A percentile compares a stretch with the other conserved stretches of the same genome.
Conservation (phyloP, 2,113 vertebrate species). For the Rattus rattus region DNA sequence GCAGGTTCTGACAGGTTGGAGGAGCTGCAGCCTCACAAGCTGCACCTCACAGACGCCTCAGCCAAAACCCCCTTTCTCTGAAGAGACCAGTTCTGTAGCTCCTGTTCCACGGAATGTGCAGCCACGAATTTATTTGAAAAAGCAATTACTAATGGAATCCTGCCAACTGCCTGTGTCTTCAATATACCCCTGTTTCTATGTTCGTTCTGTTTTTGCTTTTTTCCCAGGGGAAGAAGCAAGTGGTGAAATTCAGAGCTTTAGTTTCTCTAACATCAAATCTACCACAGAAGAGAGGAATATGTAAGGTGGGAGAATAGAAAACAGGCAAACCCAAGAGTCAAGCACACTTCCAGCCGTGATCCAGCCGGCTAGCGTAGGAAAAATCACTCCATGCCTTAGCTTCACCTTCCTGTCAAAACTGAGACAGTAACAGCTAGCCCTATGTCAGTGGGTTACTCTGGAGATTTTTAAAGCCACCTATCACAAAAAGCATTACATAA, state of each 20-base stretch:
- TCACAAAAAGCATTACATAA: neutral
- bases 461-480: slow-evolving; percentile 8
- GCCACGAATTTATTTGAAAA: slow-evolving; percentile 40
- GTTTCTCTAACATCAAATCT: neutral
- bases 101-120: neutral
- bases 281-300: neutral
- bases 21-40: slow-evolving; percentile 2
- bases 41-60: neutral
- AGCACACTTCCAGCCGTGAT: neutral
- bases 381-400: neutral
- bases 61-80: slow-evolving; percentile 15
- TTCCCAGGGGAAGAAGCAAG: neutral
- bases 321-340: neutral
- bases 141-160: neutral
- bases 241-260: neutral
- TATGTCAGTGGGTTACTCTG: neutral
- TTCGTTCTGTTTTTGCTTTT: neutral
- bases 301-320: neutral
- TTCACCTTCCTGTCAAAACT: slow-evolving; percentile 12
- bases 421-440: neutral
- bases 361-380: neutral
- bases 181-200: neutral
- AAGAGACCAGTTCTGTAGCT: slow-evolving; percentile 40
- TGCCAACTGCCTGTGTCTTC: neutral
- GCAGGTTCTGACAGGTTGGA: slow-evolving; percentile 68